phyloP scores from a whole-genome alignment of 2,113 vertebrate genomes.

The Crotophaga sulcirostris region DNA sequence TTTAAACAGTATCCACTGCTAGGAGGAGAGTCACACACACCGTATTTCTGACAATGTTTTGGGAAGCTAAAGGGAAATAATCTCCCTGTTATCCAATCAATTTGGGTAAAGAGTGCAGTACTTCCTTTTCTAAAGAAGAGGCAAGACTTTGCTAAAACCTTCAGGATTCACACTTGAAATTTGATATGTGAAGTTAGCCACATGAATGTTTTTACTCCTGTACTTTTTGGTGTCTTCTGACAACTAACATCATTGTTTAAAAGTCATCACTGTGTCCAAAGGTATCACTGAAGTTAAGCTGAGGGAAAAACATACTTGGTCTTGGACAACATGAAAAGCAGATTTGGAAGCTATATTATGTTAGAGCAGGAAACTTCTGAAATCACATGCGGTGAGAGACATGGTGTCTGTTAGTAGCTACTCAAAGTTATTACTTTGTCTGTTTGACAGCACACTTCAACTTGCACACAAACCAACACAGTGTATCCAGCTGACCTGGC shows the following conservation, averaged over 20 bases:
- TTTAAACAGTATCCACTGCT: neutral
- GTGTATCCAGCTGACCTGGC: neutral
- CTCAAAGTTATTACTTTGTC: neutral
- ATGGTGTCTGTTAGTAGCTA: neutral
- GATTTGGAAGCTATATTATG: neutral
- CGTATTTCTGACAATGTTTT: neutral
- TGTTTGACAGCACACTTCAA: neutral
- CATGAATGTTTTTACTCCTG: neutral
- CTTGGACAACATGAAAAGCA: neutral
- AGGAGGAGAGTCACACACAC: neutral
- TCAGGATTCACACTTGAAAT: neutral
- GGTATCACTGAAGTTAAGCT: neutral
- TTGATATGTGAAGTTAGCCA: rapidly evolving
- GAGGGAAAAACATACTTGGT: neutral
- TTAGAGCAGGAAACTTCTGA: neutral
- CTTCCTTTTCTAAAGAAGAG: neutral
- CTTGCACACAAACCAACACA: neutral
- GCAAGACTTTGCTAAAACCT: neutral
- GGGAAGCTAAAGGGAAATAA: neutral
- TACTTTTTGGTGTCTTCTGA: neutral
- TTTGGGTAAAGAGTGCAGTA: neutral
- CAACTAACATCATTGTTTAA: neutral
- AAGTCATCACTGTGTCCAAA: neutral
- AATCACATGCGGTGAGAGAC: rapidly evolving
- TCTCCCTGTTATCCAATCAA: neutral